Evolutionary conservation across 2,113 vertebrate species (phyloP), one percentile per base, ranked within the genome.

Genomic region (Pygathrix nemaeus): DNA sequence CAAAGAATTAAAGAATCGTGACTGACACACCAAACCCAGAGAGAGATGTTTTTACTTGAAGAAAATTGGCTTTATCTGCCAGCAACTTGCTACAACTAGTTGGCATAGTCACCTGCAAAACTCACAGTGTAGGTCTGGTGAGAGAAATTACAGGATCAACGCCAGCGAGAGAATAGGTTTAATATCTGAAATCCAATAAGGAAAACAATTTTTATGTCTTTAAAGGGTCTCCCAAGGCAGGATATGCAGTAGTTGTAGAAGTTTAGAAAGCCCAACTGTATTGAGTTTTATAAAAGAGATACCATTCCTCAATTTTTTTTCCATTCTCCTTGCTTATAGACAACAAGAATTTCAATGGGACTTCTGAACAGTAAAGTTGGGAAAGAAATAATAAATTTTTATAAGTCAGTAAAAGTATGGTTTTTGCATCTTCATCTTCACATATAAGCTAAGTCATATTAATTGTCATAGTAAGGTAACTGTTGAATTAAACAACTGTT

Each of bases 101-200:
- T n/a, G 38, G 30, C 32, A 0, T 30, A 45, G 57, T 88, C 82
- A 88, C 61, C 81, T 76, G 10, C 9, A 17, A 30, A 50, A 78
- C 27, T 81, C 0, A 0, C 32, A 40, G 6, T 8, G 48, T 50
- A 17, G 35, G 38, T 57, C 78, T 90, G 35, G 38, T 35, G 89
- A 96, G 92, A 94, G 84, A 92, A 55, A 64, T 68, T 25, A 18
- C 38, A 89, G 55, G 4, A 78, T 94, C n/a, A 20, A 2, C 18
- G 30, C 73, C 75, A 50, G 45, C 11, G 40, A 93, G 55, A 88
- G 64, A 18, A n/a, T 21, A 73, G 40, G 35, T 92, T 94, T 94
- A 81, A 96, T 95, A 93, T 80, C 79, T 68, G 87, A 92, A 97
- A 96, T 88, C 79, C 73, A 92, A 55, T 89, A 82, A 97, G 88